Conservation (phyloP, 2,888 invertebrate species). For the Lepidocyrtinus sp. region DNA sequence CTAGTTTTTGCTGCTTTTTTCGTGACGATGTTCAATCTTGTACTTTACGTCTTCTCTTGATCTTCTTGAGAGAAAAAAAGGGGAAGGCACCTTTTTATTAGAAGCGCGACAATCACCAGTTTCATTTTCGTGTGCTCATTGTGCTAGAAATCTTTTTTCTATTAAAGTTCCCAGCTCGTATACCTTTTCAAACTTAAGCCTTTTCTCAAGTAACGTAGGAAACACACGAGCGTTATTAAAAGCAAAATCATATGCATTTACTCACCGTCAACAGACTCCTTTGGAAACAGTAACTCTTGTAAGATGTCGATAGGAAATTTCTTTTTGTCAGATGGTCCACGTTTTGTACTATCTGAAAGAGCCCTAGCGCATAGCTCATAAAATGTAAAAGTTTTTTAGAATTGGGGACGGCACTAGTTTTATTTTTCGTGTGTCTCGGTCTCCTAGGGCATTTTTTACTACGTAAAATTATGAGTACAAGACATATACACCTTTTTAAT, state of each 20-base stretch:
- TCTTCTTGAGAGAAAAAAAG: slow-evolving; percentile 24
- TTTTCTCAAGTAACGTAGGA: neutral
- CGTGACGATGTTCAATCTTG: slow-evolving; percentile 49
- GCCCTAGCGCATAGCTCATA: neutral
- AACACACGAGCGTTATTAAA: neutral
- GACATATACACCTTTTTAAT: slow-evolving; percentile 11
- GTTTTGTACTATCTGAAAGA: neutral
- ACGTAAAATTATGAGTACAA: slow-evolving; percentile 2
- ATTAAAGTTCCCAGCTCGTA: slow-evolving; percentile 31
- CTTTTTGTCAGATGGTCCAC: neutral
- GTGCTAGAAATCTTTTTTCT: slow-evolving; percentile 46
- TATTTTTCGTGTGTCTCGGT: slow-evolving; percentile 26
- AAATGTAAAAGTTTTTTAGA: slow-evolving; percentile 7
- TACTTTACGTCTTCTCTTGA: slow-evolving; percentile 42
- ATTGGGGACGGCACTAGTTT: slow-evolving; percentile 43
- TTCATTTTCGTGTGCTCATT: slow-evolving; percentile 31
- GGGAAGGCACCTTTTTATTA: slow-evolving; percentile 21
- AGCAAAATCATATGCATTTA: slow-evolving; percentile 15
- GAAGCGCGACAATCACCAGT: slow-evolving; percentile 26
- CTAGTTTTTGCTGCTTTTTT: slow-evolving; percentile 36
- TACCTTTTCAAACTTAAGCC: slow-evolving; percentile 5
- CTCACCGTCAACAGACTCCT: neutral
- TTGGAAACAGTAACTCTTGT: slow-evolving; percentile 11
- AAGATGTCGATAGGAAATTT: slow-evolving; percentile 5
- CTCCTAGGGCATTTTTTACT: slow-evolving; percentile 41